phyloP scores from a whole-genome alignment of 2,888 invertebrate species.

The Microctonus hyperodae region DNA sequence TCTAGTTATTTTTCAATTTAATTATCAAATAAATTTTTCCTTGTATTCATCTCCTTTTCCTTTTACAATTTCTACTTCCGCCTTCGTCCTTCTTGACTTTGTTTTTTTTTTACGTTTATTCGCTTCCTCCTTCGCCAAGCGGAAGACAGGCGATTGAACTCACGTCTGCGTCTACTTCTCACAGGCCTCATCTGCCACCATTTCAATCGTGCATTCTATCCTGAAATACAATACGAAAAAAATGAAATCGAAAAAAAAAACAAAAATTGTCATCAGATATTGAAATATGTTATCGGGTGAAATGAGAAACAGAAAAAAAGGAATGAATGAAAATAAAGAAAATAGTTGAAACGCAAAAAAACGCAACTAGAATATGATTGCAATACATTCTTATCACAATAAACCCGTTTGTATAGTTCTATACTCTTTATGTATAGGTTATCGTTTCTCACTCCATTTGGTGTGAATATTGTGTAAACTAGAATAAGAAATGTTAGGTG shows the following conservation, averaged over 20 bases:
- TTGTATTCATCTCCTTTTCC: not conserved
- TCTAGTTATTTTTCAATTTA: not conserved
- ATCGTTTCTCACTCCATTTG: too few species aligned
- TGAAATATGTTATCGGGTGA: not conserved
- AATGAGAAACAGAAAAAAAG: not conserved
- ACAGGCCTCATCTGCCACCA: conserved; percentile 22
- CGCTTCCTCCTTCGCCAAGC: conserved; percentile 11
- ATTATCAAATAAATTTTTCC: not conserved
- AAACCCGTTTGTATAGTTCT: too few species aligned
- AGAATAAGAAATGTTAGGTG: too few species aligned
- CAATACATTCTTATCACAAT: not conserved
- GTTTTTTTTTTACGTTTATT: not conserved
- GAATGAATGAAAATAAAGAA: not conserved
- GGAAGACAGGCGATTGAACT: conserved; percentile 14
- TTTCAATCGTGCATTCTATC: not conserved
- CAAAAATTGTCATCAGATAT: not conserved
- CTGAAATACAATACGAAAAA: not conserved
- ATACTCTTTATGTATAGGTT: too few species aligned
- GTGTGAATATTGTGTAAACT: too few species aligned
- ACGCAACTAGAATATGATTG: not conserved
- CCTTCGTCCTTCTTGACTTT: not conserved
- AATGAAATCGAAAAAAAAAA: too few species aligned
- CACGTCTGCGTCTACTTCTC: conserved; percentile 15
- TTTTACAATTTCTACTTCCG: not conserved
- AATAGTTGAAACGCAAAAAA: not conserved